These are phyloP conservation scores for Aptenodytes forsteri DNA, from an alignment of 2,113 vertebrate species.

Conservation along the genomic window DNA sequence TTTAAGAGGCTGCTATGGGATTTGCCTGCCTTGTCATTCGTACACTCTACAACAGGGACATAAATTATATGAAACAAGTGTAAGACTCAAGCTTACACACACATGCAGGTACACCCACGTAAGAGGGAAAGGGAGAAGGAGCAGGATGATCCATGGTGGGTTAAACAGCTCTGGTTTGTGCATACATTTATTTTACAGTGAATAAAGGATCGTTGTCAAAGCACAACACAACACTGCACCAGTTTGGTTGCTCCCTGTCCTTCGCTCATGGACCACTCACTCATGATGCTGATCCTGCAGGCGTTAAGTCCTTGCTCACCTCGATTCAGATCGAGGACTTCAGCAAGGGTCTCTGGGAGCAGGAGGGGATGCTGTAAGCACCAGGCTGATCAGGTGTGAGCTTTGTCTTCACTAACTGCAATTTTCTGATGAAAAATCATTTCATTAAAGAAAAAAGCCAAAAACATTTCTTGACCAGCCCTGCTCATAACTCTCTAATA, in stretches of 20 bases:
- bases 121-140: not conserved
- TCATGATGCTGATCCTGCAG: not conserved
- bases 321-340: not conserved
- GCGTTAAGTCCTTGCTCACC: not conserved
- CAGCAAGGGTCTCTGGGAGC: not conserved
- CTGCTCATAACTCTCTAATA: not conserved
- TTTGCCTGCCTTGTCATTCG: not conserved
- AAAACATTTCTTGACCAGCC: not conserved
- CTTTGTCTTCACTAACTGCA: not conserved
- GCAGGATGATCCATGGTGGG: not conserved
- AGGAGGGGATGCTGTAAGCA: not conserved
- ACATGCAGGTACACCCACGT: not conserved
- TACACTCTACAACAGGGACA: not conserved
- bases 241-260: not conserved
- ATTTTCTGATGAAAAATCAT: not conserved
- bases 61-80: constrained; percentile 1
- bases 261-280: rapidly evolving
- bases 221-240: not conserved
- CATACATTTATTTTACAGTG: not conserved
- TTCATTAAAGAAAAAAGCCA: not conserved
- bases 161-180: not conserved
- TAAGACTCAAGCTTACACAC: not conserved
- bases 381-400: not conserved
- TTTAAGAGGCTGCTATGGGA: not conserved
- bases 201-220: not conserved